Evolutionary conservation across 2,888 invertebrate genomes (phyloP).

Genomic region (Catocala sponsa): DNA sequence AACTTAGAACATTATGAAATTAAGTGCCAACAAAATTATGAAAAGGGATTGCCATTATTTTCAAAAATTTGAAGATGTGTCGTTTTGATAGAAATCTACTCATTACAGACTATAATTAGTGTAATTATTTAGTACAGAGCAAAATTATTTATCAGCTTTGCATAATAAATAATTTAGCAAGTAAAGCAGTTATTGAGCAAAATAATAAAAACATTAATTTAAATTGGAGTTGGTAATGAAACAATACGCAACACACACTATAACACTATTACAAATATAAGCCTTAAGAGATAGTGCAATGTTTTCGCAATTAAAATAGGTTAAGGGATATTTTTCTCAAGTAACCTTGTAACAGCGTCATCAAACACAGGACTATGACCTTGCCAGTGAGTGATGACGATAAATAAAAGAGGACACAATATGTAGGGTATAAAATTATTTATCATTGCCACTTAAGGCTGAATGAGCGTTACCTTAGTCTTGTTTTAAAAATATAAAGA

Average conservation of each 20-base stretch:
- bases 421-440: conserved; percentile 50
- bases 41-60: too few relatives aligned
- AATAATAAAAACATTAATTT: too few relatives aligned
- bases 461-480: conserved; percentile 29
- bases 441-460: conserved; percentile 53
- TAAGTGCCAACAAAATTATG: too few relatives aligned
- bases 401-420: conserved; percentile 65
- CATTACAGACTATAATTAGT: too few relatives aligned
- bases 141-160: too few relatives aligned
- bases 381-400: conserved; percentile 70
- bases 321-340: conserved; percentile 38
- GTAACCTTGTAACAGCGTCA: conserved; percentile 46
- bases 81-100: too few relatives aligned
- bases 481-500: conserved; percentile 11
- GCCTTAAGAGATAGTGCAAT: conserved; percentile 5
- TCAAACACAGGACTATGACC: conserved; percentile 60
- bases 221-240: too few relatives aligned
- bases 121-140: too few relatives aligned
- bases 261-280: background rate
- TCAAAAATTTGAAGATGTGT: too few relatives aligned
- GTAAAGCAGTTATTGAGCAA: too few relatives aligned
- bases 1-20: too few relatives aligned
- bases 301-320: conserved; percentile 30
- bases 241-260: background rate
- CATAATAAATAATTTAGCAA: too few relatives aligned